A percentile compares a stretch with the other conserved stretches of the same genome.
phyloP scores from a whole-genome alignment of 2,797 vertebrate genomes.

The Chromis chromis region DNA sequence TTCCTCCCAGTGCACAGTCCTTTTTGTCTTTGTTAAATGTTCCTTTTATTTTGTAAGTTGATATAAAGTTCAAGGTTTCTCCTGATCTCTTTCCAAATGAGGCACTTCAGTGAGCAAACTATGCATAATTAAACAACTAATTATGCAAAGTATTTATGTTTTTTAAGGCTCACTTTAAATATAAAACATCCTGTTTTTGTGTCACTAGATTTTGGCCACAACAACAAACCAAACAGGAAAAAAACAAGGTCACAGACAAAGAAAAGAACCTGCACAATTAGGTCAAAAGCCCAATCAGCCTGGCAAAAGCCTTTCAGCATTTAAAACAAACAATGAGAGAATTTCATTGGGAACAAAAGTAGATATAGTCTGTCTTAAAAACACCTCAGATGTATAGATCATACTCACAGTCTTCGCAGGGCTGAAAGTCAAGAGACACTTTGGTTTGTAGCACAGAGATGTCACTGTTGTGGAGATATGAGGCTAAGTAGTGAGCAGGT shows the following conservation, averaged over 20 bases:
- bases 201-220: slow-evolving; percentile 49
- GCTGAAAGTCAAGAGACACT: slow-evolving; percentile 73
- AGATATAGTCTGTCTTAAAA: slow-evolving; percentile 16
- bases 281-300: slow-evolving; percentile 22
- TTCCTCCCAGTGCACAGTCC: slow-evolving; percentile 33
- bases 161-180: slow-evolving; percentile 52
- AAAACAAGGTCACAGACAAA: slow-evolving; percentile 62
- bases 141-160: slow-evolving; percentile 64
- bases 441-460: slow-evolving; percentile 62
- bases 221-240: slow-evolving; percentile 34
- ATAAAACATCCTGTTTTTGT: slow-evolving; percentile 54
- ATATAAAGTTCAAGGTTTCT: slow-evolving; percentile 54
- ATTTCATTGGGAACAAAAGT: slow-evolving; percentile 20
- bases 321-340: background rate
- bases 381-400: slow-evolving; percentile 21
- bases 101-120: slow-evolving; percentile 53
- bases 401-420: slow-evolving; percentile 40
- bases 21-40: slow-evolving; percentile 62
- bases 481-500: slow-evolving; percentile 72
- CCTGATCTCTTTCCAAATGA: slow-evolving; percentile 42
- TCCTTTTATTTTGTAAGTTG: slow-evolving; percentile 45
- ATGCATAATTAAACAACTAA: slow-evolving; percentile 65
- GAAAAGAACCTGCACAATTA: slow-evolving; percentile 11
- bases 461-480: slow-evolving; percentile 75
- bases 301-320: background rate